Evolutionary conservation across 2,113 vertebrate species (phyloP).

Genomic region (Calidris pygmaea): DNA sequence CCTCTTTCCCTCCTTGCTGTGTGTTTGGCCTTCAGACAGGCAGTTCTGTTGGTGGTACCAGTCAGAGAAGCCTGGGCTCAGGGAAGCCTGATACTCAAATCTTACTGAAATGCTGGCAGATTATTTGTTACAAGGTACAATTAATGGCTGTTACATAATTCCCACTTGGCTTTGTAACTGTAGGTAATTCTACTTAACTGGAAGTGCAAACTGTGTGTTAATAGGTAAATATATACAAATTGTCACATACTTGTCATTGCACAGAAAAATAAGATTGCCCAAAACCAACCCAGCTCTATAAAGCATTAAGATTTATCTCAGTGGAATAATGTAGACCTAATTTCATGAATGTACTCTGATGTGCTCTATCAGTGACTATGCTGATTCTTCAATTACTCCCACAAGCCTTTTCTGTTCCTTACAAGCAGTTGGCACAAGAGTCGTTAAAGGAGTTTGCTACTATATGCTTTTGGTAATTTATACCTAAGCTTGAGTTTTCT

Average conservation of each 20-base stretch:
- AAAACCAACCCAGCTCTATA: neutral
- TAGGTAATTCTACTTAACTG: neutral
- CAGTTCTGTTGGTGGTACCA: neutral
- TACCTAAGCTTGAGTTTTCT: neutral
- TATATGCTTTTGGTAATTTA: neutral
- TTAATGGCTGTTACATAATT: neutral
- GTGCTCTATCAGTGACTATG: neutral
- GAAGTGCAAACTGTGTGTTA: accelerated
- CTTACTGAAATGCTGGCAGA: neutral
- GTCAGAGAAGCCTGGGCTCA: neutral
- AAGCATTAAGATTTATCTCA: neutral
- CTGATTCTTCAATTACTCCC: neutral
- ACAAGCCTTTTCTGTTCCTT: neutral
- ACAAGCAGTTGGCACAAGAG: neutral
- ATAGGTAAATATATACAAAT: neutral
- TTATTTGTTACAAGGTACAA: neutral
- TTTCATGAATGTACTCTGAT: neutral
- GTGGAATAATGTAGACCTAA: neutral
- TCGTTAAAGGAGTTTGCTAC: neutral
- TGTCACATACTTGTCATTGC: neutral
- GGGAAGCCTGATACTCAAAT: neutral
- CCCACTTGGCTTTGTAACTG: neutral
- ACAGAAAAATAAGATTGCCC: neutral
- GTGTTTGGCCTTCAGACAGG: neutral
- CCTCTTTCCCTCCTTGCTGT: neutral